Evolutionary conservation across 2,888 invertebrate genomes (phyloP), one percentile per base, ranked within the genome.

Genomic region (Rhyacophila evoluta): DNA sequence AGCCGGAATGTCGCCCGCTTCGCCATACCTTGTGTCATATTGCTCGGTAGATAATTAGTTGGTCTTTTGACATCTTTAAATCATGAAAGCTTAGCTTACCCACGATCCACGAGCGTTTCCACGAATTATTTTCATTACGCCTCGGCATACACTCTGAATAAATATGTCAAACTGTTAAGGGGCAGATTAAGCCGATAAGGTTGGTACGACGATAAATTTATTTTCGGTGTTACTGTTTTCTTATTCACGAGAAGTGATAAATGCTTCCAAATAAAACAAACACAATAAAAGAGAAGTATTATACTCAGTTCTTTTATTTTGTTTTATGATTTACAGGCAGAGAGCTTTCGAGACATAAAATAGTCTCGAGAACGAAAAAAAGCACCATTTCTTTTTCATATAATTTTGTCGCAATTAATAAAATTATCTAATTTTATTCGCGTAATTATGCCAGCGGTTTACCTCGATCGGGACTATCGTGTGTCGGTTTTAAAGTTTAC

Each of bases 21-120:
- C 2, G 8, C 15, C 15, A 19, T 25, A 55, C 1, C 25, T 10
- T 55, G 55, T 25, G 25, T 55, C 55, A 55, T 55, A 25, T 55
- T 55, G 15, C 25, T 25, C 12, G 12, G 25, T 55, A 55, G 6
- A 55, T 55, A 55, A 55, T 55, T 55, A 55, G 55, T 55, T 55
- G 6, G 55, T 55, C 55, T 55, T 55, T 25, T 55, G 55, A 55
- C 55, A 55, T 55, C 55, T 55, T 41, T 41, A 41, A 41, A 55
- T 25, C 25, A 25, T 25, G 55, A 6, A 55, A 55, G 55, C 55
- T 55, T 55, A 55, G 55, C 55, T 55, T 55, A 25, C 55, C 55
- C 19, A 55, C 19, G 55, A 55, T 19, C 19, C 55, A 8, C 55
- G 19, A 25, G 15, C 55, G 55, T 10, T 55, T 55, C 55, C 55